Conservation (phyloP, 2,888 invertebrate genomes). For the Agonopterix subpropinquella region DNA sequence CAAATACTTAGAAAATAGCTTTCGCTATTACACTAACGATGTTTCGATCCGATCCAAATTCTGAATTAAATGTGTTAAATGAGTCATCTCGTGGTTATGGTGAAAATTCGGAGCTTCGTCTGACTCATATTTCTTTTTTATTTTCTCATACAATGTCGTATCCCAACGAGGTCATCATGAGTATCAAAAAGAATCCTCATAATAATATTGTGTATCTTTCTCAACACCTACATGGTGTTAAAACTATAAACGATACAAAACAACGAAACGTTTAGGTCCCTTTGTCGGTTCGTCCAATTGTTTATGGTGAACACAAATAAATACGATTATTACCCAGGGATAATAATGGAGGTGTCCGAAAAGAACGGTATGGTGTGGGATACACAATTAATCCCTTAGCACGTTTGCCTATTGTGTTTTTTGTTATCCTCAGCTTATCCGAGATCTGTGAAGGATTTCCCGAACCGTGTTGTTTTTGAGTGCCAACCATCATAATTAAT, state of each 20-base stretch:
- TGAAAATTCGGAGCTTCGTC: conserved; percentile 3
- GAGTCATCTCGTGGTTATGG: conserved; percentile 1
- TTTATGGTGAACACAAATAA: conserved; percentile 21
- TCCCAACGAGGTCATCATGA: no score
- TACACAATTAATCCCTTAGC: conserved; percentile 20
- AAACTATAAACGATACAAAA: conserved; percentile 4
- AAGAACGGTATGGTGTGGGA: conserved; percentile 24
- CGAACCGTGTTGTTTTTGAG: no score
- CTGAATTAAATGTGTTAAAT: conserved; percentile 3
- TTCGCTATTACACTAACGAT: conserved; percentile 4
- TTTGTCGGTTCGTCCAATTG: conserved; percentile 15
- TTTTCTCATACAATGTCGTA: no score
- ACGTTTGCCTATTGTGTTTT: conserved; percentile 14
- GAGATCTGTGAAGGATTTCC: neutral
- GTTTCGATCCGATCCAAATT: conserved; percentile 2
- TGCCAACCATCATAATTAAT: no score
- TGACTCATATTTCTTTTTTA: conserved; percentile 1
- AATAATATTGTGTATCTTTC: no score
- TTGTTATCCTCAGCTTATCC: conserved; percentile 5
- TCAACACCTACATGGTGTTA: conserved; percentile 1
- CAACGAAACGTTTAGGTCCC: conserved; percentile 7
- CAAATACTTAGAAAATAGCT: conserved; percentile 4
- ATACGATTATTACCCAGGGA: conserved; percentile 17
- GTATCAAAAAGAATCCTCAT: no score
- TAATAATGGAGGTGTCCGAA: conserved; percentile 10